A percentile compares a stretch with the other conserved stretches of the same genome.
Evolutionary conservation across 1,140 invertebrate species (phyloP).

Genomic region (Diplogasteroides magnus): DNA sequence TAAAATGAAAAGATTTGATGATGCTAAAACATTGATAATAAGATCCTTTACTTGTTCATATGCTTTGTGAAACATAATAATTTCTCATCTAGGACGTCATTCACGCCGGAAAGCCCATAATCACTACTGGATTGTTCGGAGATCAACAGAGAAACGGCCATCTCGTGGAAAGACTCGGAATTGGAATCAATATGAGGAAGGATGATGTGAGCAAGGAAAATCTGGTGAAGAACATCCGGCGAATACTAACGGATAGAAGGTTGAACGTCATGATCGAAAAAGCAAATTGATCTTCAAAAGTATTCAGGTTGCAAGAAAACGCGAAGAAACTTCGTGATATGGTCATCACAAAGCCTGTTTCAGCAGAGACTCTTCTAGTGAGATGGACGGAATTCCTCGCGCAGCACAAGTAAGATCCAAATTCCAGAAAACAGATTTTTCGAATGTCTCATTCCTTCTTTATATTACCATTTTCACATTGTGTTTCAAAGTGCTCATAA

Average conservation of each 20-base stretch:
- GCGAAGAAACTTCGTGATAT: neutral
- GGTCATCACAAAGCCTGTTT: conserved; percentile 8
- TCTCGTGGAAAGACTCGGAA: neutral
- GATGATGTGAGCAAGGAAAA: neutral
- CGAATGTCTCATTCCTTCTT: neutral
- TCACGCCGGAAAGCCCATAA: conserved; percentile 71
- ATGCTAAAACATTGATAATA: too few relatives aligned
- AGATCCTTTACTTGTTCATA: too few relatives aligned
- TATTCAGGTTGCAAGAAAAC: neutral
- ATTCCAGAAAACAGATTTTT: neutral
- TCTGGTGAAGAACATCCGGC: neutral
- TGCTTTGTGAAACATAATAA: too few relatives aligned
- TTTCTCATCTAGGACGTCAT: conserved; percentile 76
- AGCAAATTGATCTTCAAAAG: too few relatives aligned
- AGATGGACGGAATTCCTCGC: conserved; percentile 18
- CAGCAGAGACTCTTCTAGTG: conserved; percentile 7
- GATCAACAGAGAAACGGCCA: conserved; percentile 10
- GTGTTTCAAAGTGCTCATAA: too few relatives aligned
- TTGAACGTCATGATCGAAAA: neutral
- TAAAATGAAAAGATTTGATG: too few relatives aligned
- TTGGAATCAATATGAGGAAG: neutral
- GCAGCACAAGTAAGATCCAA: neutral
- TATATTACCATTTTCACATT: too few relatives aligned
- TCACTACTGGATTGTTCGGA: conserved; percentile 64
- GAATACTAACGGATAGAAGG: neutral